Evolutionary conservation across 2,797 vertebrate species (phyloP).

Genomic region (Orestias chungarensis): DNA sequence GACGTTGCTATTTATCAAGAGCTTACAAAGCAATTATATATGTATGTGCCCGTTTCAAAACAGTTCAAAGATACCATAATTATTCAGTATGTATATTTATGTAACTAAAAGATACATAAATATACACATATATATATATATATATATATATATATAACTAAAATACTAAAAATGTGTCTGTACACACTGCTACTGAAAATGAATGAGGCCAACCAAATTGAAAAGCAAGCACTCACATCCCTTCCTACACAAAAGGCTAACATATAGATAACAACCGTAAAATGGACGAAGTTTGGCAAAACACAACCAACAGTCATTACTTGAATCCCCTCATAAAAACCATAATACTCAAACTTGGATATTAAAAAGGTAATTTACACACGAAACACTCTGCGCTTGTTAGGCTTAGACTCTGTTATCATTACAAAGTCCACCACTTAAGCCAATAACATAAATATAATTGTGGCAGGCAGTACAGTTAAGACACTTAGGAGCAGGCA

Average conservation of each 20-base stretch:
- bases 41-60: too few relatives aligned
- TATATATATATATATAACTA: too few relatives aligned
- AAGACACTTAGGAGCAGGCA: conserved; percentile 60
- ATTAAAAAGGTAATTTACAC: conserved; percentile 64
- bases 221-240: background rate
- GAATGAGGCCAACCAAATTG: background rate
- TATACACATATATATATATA: too few relatives aligned
- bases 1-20: too few relatives aligned
- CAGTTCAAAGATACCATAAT: too few relatives aligned
- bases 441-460: conserved; percentile 77
- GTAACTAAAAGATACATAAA: too few relatives aligned
- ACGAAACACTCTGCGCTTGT: conserved; percentile 73
- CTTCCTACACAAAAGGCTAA: background rate
- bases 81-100: too few relatives aligned
- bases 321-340: conserved; percentile 53
- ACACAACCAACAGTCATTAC: conserved; percentile 50
- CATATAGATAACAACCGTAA: conserved; percentile 1
- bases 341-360: conserved; percentile 53
- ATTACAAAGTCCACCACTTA: conserved; percentile 79
- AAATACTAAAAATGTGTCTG: too few relatives aligned
- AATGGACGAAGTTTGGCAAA: conserved; percentile 46
- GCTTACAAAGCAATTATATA: too few relatives aligned
- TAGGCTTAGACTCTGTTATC: conserved; percentile 69
- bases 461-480: conserved; percentile 59
- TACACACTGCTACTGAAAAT: background rate